phyloP scores from a whole-genome alignment of 2,797 vertebrate genomes.

The Sebastes aleutianus region DNA sequence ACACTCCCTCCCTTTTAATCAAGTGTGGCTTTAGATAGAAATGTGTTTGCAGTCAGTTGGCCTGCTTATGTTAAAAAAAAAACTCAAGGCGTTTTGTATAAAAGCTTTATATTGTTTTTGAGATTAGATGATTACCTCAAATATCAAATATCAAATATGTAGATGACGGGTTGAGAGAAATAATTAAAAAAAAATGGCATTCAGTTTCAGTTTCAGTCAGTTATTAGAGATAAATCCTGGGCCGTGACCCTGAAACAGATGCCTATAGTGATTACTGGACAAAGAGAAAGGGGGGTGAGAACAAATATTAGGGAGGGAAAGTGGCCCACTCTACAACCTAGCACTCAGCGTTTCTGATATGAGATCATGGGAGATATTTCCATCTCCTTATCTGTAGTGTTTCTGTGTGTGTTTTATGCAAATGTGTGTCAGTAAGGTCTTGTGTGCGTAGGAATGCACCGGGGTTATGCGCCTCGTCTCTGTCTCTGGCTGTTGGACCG shows the following conservation, averaged over 20 bases:
- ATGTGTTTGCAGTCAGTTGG: background rate
- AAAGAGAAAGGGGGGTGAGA: background rate
- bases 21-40: background rate
- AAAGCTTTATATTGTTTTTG: background rate
- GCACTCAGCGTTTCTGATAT: conserved; percentile 42
- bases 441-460: conserved; percentile 51
- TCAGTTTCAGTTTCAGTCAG: background rate
- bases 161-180: background rate
- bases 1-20: background rate
- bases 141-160: background rate
- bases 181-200: background rate
- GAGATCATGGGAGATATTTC: conserved; percentile 62
- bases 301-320: conserved; percentile 13
- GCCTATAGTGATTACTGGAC: background rate
- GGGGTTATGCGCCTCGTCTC: conserved; percentile 22
- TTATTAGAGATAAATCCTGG: background rate
- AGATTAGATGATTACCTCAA: too few relatives aligned
- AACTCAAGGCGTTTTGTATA: background rate
- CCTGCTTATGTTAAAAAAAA: background rate
- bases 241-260: background rate
- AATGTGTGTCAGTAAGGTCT: conserved; percentile 48
- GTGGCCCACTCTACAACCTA: conserved; percentile 3
- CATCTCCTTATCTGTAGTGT: conserved; percentile 60
- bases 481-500: conserved; percentile 49
- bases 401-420: conserved; percentile 21